Evolutionary conservation across 2,113 vertebrate genomes (phyloP), one percentile per base, ranked within the genome.

Genomic region (Seriola aureovittata): DNA sequence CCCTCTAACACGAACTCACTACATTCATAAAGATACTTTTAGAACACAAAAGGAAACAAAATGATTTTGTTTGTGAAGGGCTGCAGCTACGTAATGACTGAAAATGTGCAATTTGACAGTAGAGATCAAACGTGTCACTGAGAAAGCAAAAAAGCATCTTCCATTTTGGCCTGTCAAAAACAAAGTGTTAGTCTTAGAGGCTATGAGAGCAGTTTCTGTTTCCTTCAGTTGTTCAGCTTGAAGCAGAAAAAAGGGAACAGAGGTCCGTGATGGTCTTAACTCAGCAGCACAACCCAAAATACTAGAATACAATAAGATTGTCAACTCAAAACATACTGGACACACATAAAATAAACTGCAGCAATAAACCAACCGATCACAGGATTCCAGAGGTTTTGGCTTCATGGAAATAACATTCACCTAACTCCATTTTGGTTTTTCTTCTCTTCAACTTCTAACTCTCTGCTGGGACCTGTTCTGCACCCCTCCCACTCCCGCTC

Each of bases 291-390:
- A 21, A 11, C 25, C 38, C 50, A 46, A 73, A 71, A 68, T n/a
- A 38, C 55, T 14, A 48, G 48, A 66, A 85, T 16, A 80, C 4
- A 36, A 42, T 42, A 9, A 42, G 83, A 93, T 89, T 91, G 90
- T 92, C 89, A 80, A 84, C 71, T 79, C 57, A 90, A 87, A 84
- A 66, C 52, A 68, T 13, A 73, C 34, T 40, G 44, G 50, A 86
- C 40, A 59, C 64, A 60, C 21, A 81, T 66, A 40, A 87, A 80
- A 81, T 68, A 71, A 78, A 85, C 40, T 60, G 86, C 72, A 34
- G 82, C 54, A 64, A 88, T 63, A 71, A 71, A 83, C 25, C 55
- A 75, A 69, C 25, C 42, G 52, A 55, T 19, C 46, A 64, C 65
- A 48, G 36, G 38, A 62, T 71, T 32, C 11, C 32, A 67, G 64